These are phyloP conservation scores for Drosophila parthenogenetica DNA, from an alignment of 2,888 invertebrate genomes.

Conservation along the genomic window DNA sequence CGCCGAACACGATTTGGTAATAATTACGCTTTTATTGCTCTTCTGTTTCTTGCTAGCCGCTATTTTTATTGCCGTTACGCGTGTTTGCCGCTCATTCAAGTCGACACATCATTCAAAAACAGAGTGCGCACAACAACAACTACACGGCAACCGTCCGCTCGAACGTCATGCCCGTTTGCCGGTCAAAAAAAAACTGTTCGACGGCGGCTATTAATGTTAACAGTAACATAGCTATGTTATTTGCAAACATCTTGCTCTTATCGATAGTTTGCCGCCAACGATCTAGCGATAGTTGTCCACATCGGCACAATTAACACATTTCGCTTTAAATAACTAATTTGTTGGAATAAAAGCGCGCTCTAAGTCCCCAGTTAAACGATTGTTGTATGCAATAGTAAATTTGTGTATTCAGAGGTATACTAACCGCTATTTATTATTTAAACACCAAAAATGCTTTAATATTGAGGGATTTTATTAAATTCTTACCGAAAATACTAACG, in stretches of 20 bases:
- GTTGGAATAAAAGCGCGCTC: no score
- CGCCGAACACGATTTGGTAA: conserved; percentile 64
- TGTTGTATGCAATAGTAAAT: no score
- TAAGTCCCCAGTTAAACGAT: no score
- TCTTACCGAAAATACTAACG: no score
- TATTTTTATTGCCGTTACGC: conserved; percentile 71
- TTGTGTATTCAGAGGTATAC: no score
- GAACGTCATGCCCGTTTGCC: conserved; percentile 47
- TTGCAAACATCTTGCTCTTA: neutral
- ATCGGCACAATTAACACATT: neutral
- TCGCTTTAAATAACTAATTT: neutral
- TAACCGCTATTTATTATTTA: no score
- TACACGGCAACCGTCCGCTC: conserved; percentile 42
- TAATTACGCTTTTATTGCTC: conserved; percentile 63
- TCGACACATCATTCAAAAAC: conserved; percentile 63
- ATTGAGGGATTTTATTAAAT: no score
- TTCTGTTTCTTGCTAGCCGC: conserved; percentile 36
- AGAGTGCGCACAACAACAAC: conserved; percentile 56
- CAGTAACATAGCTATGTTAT: conserved; percentile 16
- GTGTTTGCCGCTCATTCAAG: conserved; percentile 71
- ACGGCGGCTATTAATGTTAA: conserved; percentile 13
- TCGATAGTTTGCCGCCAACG: conserved; percentile 7
- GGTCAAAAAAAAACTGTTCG: conserved; percentile 50
- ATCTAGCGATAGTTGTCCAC: no score
- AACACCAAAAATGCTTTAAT: no score